A percentile compares a stretch with the other conserved stretches of the same genome.
These are phyloP conservation scores for Anthonomus grandis DNA, from an alignment of 1,140 invertebrate species.

Conservation along the genomic window DNA sequence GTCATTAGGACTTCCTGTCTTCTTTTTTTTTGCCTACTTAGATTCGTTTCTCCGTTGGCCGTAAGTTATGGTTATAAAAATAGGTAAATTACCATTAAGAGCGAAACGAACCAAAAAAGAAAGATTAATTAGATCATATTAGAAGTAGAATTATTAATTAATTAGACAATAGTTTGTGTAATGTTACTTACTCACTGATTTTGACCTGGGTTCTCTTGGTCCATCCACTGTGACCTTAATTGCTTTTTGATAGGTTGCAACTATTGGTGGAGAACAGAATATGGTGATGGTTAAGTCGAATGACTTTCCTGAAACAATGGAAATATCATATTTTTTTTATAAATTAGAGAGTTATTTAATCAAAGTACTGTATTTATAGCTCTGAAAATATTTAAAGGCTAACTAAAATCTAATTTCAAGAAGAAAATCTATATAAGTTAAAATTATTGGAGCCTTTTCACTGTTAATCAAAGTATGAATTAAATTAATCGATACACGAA, in stretches of 20 bases:
- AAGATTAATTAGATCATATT: too few species aligned
- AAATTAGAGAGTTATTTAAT: too few species aligned
- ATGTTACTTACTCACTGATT: slow-evolving; percentile 83
- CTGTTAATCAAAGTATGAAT: too few species aligned
- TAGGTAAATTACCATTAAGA: background rate
- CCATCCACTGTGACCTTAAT: slow-evolving; percentile 99
- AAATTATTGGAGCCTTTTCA: too few species aligned
- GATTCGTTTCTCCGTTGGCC: background rate
- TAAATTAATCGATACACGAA: too few species aligned
- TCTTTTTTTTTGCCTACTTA: background rate
- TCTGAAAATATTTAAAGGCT: too few species aligned
- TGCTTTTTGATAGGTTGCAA: slow-evolving; percentile 92
- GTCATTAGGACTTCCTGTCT: slow-evolving; percentile 8
- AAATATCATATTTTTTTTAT: slow-evolving; percentile 4
- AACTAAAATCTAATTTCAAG: too few species aligned
- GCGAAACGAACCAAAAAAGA: too few species aligned
- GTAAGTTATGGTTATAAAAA: background rate
- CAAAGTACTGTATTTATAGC: too few species aligned
- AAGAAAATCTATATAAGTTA: too few species aligned
- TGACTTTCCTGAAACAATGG: slow-evolving; percentile 82
- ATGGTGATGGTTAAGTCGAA: slow-evolving; percentile 96
- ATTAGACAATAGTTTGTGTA: too few species aligned
- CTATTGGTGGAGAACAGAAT: slow-evolving; percentile 85
- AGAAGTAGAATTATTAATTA: too few species aligned
- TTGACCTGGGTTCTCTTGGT: slow-evolving; percentile 92